Base-by-base conservation (phyloP, 2,797 vertebrate species). In the Gymnoscopelus braueri region DNA sequence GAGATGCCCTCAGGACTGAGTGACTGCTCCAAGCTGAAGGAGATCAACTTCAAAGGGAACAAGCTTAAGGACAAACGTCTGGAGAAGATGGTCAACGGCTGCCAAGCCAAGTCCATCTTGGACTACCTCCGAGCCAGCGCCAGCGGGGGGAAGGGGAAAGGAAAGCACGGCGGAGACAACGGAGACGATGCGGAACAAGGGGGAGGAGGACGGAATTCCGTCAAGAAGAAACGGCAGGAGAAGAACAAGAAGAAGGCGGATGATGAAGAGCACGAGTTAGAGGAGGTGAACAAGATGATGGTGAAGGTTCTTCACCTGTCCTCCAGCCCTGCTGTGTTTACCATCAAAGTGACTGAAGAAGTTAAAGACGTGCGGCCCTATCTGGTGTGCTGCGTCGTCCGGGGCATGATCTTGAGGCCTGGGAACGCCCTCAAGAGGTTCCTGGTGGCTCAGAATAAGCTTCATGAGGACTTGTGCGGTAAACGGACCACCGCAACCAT, bases 11-110 rank as follows among this genome's bases (percentile, higher is more conserved):
- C 74, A 0, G 92, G 95, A 0, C 91, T 99, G 81, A 96, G 96
- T 0, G 95, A 98, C 84, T 99, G 98, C 78, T 75, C 95, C 69
- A 97, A 95, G 64, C 93, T 99, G 49, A 99, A 97, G 84, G 98
- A 99, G 52, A 94, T 98, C 85, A 96, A 98, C 85, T 95, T 99
- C 83, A 95, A 93, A 60, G 97, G 97, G 19, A 99, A 99, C 90
- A 95, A 92, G 83, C 84, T 99, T 71, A 95, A 82, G 11, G 97
- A 99, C 92, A 96, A 96, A 74, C 94, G 98, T 3, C 93, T 99
- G 81, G 97, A 98, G 92, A 99, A 99, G 93, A 99, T 98, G 98
- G 96, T 98, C 29, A 95, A 96, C 0, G 91, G 96, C 67, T 98
- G 97, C 87, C 98, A 96, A 88, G 95, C 95, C 0, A 96, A 96